phyloP scores from a whole-genome alignment of 1,140 invertebrate genomes.

The Neodiprion pinetum region DNA sequence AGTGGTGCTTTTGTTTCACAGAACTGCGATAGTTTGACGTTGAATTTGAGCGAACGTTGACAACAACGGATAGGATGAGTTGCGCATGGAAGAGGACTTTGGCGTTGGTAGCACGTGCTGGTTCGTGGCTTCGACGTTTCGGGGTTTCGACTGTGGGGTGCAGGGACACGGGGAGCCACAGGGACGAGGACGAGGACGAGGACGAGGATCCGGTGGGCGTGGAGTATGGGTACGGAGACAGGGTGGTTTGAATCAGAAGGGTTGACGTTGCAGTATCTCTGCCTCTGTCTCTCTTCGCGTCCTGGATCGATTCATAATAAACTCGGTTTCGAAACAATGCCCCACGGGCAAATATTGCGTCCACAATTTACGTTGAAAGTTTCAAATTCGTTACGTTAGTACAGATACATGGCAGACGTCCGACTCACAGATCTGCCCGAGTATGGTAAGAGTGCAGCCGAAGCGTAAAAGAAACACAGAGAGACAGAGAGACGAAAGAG shows the following conservation, averaged over 20 bases:
- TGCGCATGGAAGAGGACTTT: background rate
- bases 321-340: slow-evolving; percentile 55
- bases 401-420: slow-evolving; percentile 19
- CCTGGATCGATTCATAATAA: slow-evolving; percentile 57
- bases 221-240: slow-evolving; percentile 27
- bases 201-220: slow-evolving; percentile 30
- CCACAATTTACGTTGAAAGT: slow-evolving; percentile 52
- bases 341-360: slow-evolving; percentile 54
- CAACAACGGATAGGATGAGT: background rate
- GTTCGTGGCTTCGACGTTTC: slow-evolving; percentile 2
- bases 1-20: too few relatives aligned
- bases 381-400: slow-evolving; percentile 46
- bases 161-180: slow-evolving; percentile 35
- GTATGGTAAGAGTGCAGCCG: slow-evolving; percentile 49
- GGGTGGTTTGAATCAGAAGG: slow-evolving; percentile 48
- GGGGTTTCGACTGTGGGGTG: slow-evolving; percentile 25
- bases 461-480: slow-evolving; percentile 44
- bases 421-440: slow-evolving; percentile 27
- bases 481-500: slow-evolving; percentile 16
- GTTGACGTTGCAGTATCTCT: slow-evolving; percentile 54
- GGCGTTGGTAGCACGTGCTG: slow-evolving; percentile 2
- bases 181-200: slow-evolving; percentile 32
- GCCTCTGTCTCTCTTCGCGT: slow-evolving; percentile 46
- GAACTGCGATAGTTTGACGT: background rate
- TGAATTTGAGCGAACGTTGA: background rate